Conservation (phyloP, 2,797 vertebrate genomes). For the Microctenopoma lineatum region DNA sequence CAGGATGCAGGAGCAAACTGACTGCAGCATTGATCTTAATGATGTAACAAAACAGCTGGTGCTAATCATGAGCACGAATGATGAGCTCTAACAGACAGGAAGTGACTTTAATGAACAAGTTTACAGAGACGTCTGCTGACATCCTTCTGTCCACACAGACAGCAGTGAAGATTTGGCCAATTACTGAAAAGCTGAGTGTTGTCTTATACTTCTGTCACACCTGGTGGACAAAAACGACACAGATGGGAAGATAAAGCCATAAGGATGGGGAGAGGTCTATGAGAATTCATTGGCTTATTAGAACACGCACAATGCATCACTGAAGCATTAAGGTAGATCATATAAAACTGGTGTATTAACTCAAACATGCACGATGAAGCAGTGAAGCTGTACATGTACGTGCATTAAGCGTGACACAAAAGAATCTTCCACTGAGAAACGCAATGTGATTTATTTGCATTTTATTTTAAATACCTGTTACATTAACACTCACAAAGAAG, state of each 20-base stretch:
- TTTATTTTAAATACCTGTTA: conserved; percentile 25
- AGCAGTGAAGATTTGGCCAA: conserved; percentile 39
- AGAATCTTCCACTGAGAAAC: conserved; percentile 3
- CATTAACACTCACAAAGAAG: conserved; percentile 29
- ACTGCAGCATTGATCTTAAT: conserved; percentile 45
- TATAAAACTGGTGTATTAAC: conserved; percentile 38
- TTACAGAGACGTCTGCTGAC: conserved; percentile 28
- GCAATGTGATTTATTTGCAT: conserved; percentile 26
- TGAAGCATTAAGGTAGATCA: conserved; percentile 7
- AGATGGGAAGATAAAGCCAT: conserved; percentile 29
- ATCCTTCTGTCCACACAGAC: conserved; percentile 44
- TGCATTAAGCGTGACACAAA: conserved; percentile 17
- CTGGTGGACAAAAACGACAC: conserved; percentile 27
- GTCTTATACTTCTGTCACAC: conserved; percentile 35
- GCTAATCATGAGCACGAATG: conserved; percentile 46
- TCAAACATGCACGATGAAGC: conserved; percentile 32
- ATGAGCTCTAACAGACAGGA: conserved; percentile 47
- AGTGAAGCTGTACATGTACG: conserved; percentile 8
- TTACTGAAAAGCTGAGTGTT: conserved; percentile 45
- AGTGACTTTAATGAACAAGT: conserved; percentile 50
- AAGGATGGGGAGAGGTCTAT: not conserved
- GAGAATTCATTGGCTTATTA: conserved; percentile 27
- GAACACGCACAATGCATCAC: conserved; percentile 41
- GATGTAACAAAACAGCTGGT: conserved; percentile 58
- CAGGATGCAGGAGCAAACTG: conserved; percentile 49